Conservation (phyloP, 2,797 vertebrate species). For the Atherinosoma microstoma region DNA sequence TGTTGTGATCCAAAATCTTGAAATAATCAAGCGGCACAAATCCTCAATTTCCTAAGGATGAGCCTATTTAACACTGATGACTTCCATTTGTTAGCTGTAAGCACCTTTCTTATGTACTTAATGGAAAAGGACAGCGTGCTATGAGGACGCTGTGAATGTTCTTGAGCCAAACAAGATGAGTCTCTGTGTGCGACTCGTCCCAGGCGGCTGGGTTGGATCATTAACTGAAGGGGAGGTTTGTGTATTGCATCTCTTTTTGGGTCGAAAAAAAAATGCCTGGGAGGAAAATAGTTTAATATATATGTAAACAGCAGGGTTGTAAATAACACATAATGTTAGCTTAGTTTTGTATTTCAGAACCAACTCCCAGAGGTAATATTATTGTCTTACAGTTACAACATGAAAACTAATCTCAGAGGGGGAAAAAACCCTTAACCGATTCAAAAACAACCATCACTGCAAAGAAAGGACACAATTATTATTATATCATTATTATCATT, state of each 20-base stretch:
- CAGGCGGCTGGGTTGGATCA: constrained; percentile 39
- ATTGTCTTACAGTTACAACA: too few species aligned
- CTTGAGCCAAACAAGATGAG: constrained; percentile 56
- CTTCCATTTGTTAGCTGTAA: constrained; percentile 54
- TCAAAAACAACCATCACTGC: too few species aligned
- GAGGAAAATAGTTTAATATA: constrained; percentile 4
- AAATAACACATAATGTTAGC: background rate
- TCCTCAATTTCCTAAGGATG: constrained; percentile 46
- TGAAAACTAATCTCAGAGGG: too few species aligned
- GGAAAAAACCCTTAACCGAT: too few species aligned
- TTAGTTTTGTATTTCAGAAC: background rate
- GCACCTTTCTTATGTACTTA: constrained; percentile 45
- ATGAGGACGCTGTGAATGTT: constrained; percentile 47
- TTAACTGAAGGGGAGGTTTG: constrained; percentile 58
- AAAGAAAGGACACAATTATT: background rate
- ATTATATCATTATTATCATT: background rate
- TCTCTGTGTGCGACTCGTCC: constrained; percentile 40
- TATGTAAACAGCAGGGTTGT: background rate
- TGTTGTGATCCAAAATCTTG: background rate
- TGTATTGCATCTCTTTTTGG: constrained; percentile 47
- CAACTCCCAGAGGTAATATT: too few species aligned
- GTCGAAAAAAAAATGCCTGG: constrained; percentile 9
- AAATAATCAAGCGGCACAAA: background rate
- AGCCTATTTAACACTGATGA: constrained; percentile 50
- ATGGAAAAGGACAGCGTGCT: constrained; percentile 40